Evolutionary conservation across 2,797 vertebrate species (phyloP).

Genomic region (Streptopelia turtur): DNA sequence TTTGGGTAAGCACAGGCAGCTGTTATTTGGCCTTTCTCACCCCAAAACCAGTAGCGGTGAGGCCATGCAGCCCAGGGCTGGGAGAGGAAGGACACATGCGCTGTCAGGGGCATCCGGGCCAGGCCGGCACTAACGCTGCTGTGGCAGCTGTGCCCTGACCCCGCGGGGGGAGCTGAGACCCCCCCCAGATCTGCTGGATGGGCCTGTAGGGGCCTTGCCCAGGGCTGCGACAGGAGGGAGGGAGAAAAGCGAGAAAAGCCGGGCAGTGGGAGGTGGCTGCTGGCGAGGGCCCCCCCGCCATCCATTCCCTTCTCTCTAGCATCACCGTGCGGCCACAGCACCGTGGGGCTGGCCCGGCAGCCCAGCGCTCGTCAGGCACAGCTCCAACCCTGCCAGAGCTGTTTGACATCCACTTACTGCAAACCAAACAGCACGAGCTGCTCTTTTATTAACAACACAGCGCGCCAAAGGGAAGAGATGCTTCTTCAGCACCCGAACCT

Average conservation of each 20-base stretch:
- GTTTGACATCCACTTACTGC: not conserved
- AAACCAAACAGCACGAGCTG: not conserved
- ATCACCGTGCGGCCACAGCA: not conserved
- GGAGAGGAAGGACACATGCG: rapidly evolving
- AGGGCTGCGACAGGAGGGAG: too few relatives aligned
- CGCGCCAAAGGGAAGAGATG: not conserved
- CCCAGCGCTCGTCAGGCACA: not conserved
- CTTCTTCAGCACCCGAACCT: not conserved
- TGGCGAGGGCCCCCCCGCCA: rapidly evolving
- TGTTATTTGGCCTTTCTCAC: not conserved
- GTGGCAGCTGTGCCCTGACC: rapidly evolving
- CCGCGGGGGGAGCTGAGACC: rapidly evolving
- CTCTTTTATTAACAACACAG: constrained; percentile 21
- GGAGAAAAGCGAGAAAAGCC: not conserved
- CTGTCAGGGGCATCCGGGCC: not conserved
- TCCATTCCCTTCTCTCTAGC: constrained; percentile 14
- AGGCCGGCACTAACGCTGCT: rapidly evolving
- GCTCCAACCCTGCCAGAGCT: not conserved
- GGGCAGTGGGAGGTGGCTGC: not conserved
- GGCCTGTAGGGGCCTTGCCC: too few relatives aligned
- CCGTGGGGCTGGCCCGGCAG: rapidly evolving
- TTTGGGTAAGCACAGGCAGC: not conserved
- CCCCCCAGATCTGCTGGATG: not conserved
- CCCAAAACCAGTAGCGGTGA: not conserved
- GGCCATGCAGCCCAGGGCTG: rapidly evolving